Conservation (phyloP, 2,888 invertebrate genomes). For the Xestoiulus laeticollis region DNA sequence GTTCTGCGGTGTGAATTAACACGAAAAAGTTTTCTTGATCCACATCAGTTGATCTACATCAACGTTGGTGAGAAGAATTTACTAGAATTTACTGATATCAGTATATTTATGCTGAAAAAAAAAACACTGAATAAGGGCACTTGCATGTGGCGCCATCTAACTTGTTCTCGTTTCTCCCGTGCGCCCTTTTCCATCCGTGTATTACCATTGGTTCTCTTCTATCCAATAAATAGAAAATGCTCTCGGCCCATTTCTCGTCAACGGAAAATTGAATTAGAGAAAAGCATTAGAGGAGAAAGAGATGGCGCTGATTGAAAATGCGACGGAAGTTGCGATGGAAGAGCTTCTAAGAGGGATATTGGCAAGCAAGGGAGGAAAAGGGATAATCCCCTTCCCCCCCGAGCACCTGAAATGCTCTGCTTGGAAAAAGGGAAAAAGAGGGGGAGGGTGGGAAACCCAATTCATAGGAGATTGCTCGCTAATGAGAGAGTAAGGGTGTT, state of each 20-base stretch:
- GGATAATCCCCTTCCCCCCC: neutral
- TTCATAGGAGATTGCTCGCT: neutral
- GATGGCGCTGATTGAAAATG: conserved; percentile 52
- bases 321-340: neutral
- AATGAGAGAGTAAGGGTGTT: neutral
- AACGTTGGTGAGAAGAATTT: too few species aligned
- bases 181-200: neutral
- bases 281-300: conserved; percentile 53
- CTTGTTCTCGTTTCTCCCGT: too few species aligned
- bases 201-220: neutral
- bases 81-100: too few species aligned
- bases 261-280: conserved; percentile 52
- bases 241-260: neutral
- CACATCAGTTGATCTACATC: too few species aligned
- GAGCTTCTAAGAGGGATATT: neutral
- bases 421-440: neutral
- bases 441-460: neutral
- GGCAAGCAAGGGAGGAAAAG: neutral
- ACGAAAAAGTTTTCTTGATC: too few species aligned
- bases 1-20: too few species aligned
- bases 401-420: neutral
- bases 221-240: neutral
- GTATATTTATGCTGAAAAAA: too few species aligned
- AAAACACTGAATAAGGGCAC: too few species aligned
- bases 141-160: too few species aligned